These are phyloP conservation scores for Blera fallax DNA, from an alignment of 2,888 invertebrate genomes.

Conservation along the genomic window DNA sequence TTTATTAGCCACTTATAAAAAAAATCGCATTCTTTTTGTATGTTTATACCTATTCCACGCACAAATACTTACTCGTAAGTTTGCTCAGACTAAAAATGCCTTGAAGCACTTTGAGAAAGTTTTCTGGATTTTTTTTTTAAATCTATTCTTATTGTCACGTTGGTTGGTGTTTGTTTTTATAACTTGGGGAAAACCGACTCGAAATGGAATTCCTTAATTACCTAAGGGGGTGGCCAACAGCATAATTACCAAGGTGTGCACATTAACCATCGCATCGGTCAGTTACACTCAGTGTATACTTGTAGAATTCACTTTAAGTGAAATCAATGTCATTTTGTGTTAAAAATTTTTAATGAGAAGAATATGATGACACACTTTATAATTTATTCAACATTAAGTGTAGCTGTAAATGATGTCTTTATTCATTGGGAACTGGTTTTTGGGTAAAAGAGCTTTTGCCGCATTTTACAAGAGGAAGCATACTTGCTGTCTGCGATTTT, in stretches of 20 bases:
- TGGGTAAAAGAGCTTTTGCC: background rate
- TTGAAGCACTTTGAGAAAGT: constrained; percentile 1
- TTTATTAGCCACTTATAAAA: background rate
- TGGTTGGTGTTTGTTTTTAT: constrained; percentile 30
- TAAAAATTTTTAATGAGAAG: constrained; percentile 25
- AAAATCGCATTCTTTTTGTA: background rate
- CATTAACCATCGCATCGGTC: background rate
- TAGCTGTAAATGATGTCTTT: constrained; percentile 11
- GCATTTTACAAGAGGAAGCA: background rate
- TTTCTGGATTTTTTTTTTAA: background rate
- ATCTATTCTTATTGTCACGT: constrained; percentile 30
- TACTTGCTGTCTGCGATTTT: background rate
- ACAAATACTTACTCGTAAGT: background rate
- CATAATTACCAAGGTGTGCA: background rate
- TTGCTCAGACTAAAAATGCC: background rate
- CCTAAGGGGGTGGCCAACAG: background rate
- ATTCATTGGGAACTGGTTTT: constrained; percentile 17
- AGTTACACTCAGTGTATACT: background rate
- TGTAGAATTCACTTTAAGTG: constrained; percentile 24
- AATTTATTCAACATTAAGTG: constrained; percentile 40
- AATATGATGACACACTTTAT: constrained; percentile 56
- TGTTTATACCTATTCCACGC: background rate
- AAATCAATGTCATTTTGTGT: constrained; percentile 59
- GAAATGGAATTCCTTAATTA: constrained; percentile 28
- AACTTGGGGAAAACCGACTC: constrained; percentile 18